A percentile compares a stretch with the other conserved stretches of the same genome.
These are phyloP conservation scores for Mantis religiosa DNA, from an alignment of 2,888 invertebrate species.

Conservation along the genomic window DNA sequence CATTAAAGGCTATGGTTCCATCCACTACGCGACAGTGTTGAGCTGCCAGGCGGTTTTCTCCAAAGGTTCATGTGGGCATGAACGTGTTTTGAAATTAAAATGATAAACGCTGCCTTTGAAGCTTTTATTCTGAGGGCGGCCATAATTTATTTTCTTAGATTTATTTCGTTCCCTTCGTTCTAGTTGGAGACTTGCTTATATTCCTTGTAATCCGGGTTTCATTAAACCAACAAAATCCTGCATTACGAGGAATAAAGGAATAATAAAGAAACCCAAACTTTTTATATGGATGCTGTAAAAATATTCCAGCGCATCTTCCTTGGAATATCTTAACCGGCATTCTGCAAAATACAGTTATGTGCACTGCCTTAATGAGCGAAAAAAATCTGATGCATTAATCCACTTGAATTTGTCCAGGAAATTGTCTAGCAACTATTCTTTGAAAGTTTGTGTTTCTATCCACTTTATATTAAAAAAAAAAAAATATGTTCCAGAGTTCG, in stretches of 20 bases:
- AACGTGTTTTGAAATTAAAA: background rate
- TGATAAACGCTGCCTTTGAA: background rate
- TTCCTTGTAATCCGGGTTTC: background rate
- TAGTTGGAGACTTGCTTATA: too few relatives aligned
- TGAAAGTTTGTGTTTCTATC: too few relatives aligned
- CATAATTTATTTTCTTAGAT: background rate
- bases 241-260: background rate
- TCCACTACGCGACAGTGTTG: too few relatives aligned
- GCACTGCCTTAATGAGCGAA: too few relatives aligned
- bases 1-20: too few relatives aligned
- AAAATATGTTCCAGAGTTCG: too few relatives aligned
- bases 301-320: background rate
- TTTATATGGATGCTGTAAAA: background rate
- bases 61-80: background rate
- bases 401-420: too few relatives aligned
- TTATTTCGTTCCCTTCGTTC: background rate
- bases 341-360: too few relatives aligned
- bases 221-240: background rate
- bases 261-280: background rate
- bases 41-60: background rate
- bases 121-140: background rate
- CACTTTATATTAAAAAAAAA: too few relatives aligned
- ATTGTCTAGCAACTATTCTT: too few relatives aligned
- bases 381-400: too few relatives aligned
- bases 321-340: background rate